Conservation (phyloP, 1,140 invertebrate species). For the Dicyema japonicum region DNA sequence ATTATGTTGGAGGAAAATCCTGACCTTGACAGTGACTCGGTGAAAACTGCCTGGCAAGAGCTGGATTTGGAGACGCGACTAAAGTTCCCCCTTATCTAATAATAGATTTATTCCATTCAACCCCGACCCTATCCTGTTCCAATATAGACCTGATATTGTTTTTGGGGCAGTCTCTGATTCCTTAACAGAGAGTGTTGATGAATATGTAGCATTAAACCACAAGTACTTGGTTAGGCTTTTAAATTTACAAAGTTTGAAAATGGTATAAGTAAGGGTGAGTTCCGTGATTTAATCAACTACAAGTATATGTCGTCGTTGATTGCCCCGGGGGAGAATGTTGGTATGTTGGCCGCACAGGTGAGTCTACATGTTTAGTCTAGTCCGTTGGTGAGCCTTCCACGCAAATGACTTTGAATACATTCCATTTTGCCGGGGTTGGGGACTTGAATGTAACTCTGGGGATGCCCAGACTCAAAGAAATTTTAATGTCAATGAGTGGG, state of each 20-base stretch:
- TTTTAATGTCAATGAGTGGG: constrained; percentile 64
- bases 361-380: constrained; percentile 9
- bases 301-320: constrained; percentile 20
- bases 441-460: constrained; percentile 95
- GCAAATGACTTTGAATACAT: constrained; percentile 97
- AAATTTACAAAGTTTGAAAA: too few relatives aligned
- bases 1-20: too few relatives aligned
- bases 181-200: not conserved
- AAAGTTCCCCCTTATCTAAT: too few relatives aligned
- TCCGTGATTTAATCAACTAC: not conserved
- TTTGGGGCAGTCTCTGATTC: not conserved
- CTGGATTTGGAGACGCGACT: too few relatives aligned
- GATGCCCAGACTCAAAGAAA: constrained; percentile 71
- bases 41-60: too few relatives aligned
- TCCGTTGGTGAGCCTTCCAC: constrained; percentile 92
- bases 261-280: too few relatives aligned
- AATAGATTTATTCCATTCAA: not conserved
- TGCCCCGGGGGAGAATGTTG: constrained; percentile 70
- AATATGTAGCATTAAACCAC: not conserved
- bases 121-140: not conserved
- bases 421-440: constrained; percentile 91
- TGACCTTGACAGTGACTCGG: too few relatives aligned
- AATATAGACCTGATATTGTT: not conserved
- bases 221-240: too few relatives aligned
- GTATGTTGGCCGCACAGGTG: constrained; percentile 51